Percentiles rank a stretch among this genome's conserved stretches.
Conservation (phyloP, 2,797 vertebrate genomes). For the Muscicapa comitata region DNA sequence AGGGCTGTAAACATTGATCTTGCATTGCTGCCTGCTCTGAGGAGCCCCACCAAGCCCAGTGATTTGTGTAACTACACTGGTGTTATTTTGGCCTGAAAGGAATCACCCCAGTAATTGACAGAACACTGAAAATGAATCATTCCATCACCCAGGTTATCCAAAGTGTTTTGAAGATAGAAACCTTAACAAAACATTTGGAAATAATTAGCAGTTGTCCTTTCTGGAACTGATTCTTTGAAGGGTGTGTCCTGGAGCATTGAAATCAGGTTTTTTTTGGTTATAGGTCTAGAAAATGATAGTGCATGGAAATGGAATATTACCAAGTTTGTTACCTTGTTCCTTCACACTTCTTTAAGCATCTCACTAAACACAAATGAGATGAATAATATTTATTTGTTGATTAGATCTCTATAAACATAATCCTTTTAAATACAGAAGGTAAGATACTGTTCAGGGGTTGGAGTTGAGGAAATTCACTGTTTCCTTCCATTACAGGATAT, state of each 20-base stretch:
- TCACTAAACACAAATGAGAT: not conserved
- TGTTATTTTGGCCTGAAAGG: not conserved
- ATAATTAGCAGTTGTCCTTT: conserved; percentile 12
- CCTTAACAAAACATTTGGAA: not conserved
- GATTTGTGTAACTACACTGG: not conserved
- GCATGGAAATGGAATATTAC: not conserved
- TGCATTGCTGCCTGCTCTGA: not conserved
- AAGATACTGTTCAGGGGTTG: not conserved
- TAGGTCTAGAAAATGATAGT: not conserved
- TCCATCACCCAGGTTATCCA: not conserved
- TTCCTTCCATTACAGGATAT: not conserved
- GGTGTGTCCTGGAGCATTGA: not conserved
- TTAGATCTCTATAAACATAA: not conserved
- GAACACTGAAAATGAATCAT: not conserved
- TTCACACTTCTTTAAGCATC: not conserved
- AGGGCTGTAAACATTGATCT: not conserved
- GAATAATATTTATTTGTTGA: not conserved
- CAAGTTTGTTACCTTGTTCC: not conserved
- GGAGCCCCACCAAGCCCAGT: not conserved
- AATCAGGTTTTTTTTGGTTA: conserved; percentile 9
- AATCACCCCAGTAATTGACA: not conserved
- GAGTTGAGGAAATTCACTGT: not conserved
- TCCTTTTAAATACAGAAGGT: not conserved
- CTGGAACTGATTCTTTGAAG: not conserved
- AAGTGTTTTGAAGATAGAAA: conserved; percentile 1